Evolutionary conservation across 2,113 vertebrate genomes (phyloP).

Genomic region (Alouatta palliata): DNA sequence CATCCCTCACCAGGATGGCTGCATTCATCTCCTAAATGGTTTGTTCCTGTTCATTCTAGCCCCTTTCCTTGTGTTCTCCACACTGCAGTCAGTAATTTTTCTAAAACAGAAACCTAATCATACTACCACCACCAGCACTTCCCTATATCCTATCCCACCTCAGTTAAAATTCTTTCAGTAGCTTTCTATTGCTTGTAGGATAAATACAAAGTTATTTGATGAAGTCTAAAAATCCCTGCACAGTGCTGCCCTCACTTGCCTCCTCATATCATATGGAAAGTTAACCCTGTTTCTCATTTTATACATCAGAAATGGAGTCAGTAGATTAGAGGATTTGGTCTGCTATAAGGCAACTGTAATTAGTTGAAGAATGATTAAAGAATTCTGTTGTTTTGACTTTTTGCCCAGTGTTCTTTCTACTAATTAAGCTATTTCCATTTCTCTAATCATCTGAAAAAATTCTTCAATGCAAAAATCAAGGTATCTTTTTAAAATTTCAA

Average conservation of each 20-base stretch:
- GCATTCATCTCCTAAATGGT: background rate
- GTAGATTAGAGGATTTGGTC: background rate
- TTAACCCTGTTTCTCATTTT: background rate
- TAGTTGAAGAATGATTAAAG: background rate
- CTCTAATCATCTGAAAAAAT: constrained; percentile 43
- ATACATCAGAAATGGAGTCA: background rate
- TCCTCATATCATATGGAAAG: background rate
- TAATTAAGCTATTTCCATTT: constrained; percentile 13
- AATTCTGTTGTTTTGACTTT: background rate
- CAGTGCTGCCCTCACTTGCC: background rate
- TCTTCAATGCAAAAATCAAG: background rate
- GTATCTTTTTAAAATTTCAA: constrained; percentile 12
- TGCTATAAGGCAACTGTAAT: background rate
- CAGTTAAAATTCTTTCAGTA: background rate
- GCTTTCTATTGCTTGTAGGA: background rate
- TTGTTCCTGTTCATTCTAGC: background rate
- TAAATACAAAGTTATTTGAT: background rate
- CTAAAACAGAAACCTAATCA: background rate
- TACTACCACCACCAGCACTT: background rate
- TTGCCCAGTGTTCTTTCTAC: background rate
- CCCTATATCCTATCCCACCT: background rate
- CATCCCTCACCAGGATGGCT: background rate
- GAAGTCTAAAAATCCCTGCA: background rate
- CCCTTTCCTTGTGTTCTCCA: background rate
- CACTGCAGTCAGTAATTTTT: background rate